Base-by-base conservation (phyloP, 1,140 invertebrate species). In the Bilobella aurantiaca region DNA sequence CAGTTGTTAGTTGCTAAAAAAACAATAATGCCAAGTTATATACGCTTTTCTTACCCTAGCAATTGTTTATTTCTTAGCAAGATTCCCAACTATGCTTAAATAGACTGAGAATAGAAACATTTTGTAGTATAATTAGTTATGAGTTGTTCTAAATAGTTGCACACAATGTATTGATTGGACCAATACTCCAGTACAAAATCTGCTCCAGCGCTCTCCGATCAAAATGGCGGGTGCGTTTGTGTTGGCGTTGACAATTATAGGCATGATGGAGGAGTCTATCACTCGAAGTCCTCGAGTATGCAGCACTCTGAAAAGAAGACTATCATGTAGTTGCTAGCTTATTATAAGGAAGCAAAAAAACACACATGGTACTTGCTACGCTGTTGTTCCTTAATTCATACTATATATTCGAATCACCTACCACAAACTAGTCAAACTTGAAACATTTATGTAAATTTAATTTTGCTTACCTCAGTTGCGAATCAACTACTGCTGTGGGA, bases 181-280 rank as follows among this genome's bases (percentile, higher is more conserved):
- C 64, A 66, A 53, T 61, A 49, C 21, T 53, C 62, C 30, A 14
- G 3, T 18, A 47, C 53, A 2, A 63, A 49, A 2, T 56, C 12
- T n/a, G 47, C 16, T 3, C 8, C 37, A n/a, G 32, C 42, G 32
- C 25, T 62, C 59, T 42, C 59, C 59, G 25, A 62, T 62, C 37
- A 62, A 14, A 23, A 62, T 62, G 14, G 77, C 77, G 25, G 80
- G 78, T 25, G 78, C 81, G 69, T 82, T 83, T 31, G 82, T 74
- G 67, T 82, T 82, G 14, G 81, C 82, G 69, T 77, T 81, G 32
- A 80, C 75, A 30, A 82, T 76, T 57, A 76, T 78, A 3, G 82
- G 82, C 73, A 78, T 77, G 32, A 78, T 73, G 28, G 74, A 76
- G 2, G 74, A 73, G 65, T 78, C 77, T 23, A 73, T 70, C 12